phyloP scores from a whole-genome alignment of 2,797 vertebrate species.

The Anableps anableps region DNA sequence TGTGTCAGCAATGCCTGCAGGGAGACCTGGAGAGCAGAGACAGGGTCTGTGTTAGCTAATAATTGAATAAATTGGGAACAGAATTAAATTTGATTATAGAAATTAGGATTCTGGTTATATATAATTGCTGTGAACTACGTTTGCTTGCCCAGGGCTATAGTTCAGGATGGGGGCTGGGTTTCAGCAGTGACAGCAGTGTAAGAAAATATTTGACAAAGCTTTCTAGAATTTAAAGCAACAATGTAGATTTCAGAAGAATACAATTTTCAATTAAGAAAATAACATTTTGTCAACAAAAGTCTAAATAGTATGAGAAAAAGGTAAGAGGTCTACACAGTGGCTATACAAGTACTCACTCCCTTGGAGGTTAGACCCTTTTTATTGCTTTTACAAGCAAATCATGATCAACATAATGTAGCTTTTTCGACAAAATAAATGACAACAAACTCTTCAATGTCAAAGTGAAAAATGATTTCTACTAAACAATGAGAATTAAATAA shows the following conservation, averaged over 20 bases:
- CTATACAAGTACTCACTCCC: no score
- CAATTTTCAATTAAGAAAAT: not conserved
- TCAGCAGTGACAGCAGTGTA: conserved; percentile 17
- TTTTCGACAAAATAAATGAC: no score
- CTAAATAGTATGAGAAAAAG: not conserved
- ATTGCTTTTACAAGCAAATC: no score
- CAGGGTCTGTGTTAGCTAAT: conserved; percentile 45
- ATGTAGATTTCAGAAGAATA: not conserved
- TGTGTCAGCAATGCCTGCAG: conserved; percentile 22
- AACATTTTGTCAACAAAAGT: not conserved
- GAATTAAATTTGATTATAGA: conserved; percentile 65
- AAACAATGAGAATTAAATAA: no score
- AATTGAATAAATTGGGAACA: conserved; percentile 65
- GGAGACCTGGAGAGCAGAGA: conserved; percentile 11
- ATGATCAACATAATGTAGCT: no score
- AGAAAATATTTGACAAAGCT: conserved; percentile 26
- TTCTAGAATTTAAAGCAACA: not conserved
- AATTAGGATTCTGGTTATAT: conserved; percentile 65
- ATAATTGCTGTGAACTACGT: conserved; percentile 64
- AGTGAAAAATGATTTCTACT: no score
- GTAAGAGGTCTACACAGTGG: not conserved
- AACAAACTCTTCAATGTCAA: no score
- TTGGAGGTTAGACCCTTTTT: no score
- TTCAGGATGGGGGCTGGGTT: conserved; percentile 38
- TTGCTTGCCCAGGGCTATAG: conserved; percentile 50